phyloP scores from a whole-genome alignment of 2,797 vertebrate species.

The Pogonophryne albipinna region DNA sequence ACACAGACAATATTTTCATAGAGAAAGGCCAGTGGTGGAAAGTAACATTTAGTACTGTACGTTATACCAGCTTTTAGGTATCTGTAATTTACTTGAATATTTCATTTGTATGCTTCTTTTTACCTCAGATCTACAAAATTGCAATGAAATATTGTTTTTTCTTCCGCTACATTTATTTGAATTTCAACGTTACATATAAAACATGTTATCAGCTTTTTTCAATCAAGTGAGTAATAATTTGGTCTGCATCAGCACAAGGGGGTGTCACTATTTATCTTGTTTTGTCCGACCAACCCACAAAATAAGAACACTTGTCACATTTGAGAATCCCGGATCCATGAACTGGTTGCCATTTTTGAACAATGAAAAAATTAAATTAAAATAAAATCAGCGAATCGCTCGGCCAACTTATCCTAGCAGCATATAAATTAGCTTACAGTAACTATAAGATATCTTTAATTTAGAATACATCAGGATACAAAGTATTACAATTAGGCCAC shows the following conservation, averaged over 20 bases:
- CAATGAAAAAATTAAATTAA: no score
- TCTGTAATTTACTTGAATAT: background rate
- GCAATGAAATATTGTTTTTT: background rate
- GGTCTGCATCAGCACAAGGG: background rate
- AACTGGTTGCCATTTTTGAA: background rate
- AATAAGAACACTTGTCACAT: background rate
- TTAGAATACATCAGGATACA: background rate
- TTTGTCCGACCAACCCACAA: background rate
- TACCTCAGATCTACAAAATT: background rate
- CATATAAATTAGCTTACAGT: background rate
- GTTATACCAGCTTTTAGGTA: background rate
- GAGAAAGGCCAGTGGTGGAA: background rate
- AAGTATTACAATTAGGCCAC: background rate
- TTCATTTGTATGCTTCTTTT: background rate
- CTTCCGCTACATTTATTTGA: background rate
- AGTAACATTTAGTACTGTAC: constrained; percentile 9
- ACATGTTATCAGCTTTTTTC: background rate
- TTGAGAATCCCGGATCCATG: background rate
- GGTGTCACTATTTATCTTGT: background rate
- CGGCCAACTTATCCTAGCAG: background rate
- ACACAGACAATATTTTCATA: constrained; percentile 7
- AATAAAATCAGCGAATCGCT: background rate
- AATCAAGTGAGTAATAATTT: background rate
- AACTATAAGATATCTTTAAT: no score
- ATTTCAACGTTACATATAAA: background rate